These are phyloP conservation scores for Notodromas monacha DNA, from an alignment of 2,888 invertebrate genomes.

Conservation along the genomic window DNA sequence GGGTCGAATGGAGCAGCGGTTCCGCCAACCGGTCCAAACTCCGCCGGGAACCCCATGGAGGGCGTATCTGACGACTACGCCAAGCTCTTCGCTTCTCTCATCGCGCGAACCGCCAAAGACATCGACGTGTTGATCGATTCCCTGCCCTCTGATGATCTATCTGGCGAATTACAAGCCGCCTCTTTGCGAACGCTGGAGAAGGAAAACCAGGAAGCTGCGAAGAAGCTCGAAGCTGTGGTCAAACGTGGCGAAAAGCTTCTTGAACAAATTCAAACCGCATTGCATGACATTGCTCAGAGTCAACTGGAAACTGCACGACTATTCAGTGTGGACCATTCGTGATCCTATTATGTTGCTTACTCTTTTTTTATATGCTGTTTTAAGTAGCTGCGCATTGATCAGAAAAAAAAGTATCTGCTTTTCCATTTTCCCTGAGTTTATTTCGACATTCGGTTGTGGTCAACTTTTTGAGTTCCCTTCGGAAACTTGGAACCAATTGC, in stretches of 20 bases:
- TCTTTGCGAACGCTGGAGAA: conserved; percentile 28
- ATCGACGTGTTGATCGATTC: conserved; percentile 88
- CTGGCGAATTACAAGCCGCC: conserved; percentile 50
- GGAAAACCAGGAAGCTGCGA: conserved; percentile 71
- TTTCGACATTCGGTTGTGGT: no score
- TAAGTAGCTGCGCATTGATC: no score
- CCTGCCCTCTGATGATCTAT: conserved; percentile 72
- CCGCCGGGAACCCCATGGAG: neutral
- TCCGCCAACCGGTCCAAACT: conserved; percentile 7
- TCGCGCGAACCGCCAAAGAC: conserved; percentile 83
- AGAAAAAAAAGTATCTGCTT: no score
- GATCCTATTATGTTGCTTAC: no score
- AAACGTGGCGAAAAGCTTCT: conserved; percentile 50
- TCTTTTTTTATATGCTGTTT: no score
- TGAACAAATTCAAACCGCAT: conserved; percentile 55
- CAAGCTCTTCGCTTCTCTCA: conserved; percentile 63
- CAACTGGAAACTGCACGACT: conserved; percentile 65
- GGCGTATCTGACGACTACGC: conserved; percentile 35
- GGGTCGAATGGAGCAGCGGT: conserved; percentile 12
- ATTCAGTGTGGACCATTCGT: no score
- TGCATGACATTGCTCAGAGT: conserved; percentile 69
- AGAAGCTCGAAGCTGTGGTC: conserved; percentile 47
- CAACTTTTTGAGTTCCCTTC: no score
- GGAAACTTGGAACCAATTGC: no score
- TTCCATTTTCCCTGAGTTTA: no score